Evolutionary conservation across 2,113 vertebrate species (phyloP), one percentile per base, ranked within the genome.

Genomic region (Rhizomys pruinosus): DNA sequence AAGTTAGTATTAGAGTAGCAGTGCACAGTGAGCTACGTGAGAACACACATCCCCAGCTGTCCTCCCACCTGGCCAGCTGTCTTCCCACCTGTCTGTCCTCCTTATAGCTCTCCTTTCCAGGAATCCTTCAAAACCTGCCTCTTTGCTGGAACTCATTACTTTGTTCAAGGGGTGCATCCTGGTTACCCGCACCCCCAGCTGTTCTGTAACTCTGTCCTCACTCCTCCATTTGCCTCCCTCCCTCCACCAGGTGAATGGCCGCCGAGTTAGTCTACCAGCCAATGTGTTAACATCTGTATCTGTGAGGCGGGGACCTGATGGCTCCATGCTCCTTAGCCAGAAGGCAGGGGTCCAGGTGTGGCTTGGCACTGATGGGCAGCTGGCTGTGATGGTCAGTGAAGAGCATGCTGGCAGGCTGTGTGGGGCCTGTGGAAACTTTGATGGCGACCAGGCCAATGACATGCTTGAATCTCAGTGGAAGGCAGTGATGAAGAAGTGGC

Each of bases 381-480:
- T 98, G 95, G 74, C 74, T 39, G 59, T 98, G 93, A 90, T 78
- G 55, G 93, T 92, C 63, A 23, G 73, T 0, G 5, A 42, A 7
- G 66, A 73, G 8, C 93, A 96, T 0, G 71, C 73, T 4, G 96
- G 88, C 23, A 7, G 34, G 55, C 79, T 97, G 12, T 98, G 97
- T 25, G 98, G 98, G 10, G 96, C 98, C 88, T 98, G 98, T 34
- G 97, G 98, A 42, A 98, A 98, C 97, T 98, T 98, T 61, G 98
- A 98, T 2, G 92, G 94, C 0, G 77, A 98, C 37, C 78, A 27
- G 57, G 95, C 42, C 44, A 97, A 98, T 63, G 97, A 98, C 57
- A 15, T 96, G 87, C 10, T 37, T 57, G 12, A 80, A 37, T 74
- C 73, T 52, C 34, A 85, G 29, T 87, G 72, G 37, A 87, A 69